Percentiles rank a stretch among this genome's conserved stretches.
Conservation (phyloP, 2,113 vertebrate genomes). For the Eubucco bourcierii region DNA sequence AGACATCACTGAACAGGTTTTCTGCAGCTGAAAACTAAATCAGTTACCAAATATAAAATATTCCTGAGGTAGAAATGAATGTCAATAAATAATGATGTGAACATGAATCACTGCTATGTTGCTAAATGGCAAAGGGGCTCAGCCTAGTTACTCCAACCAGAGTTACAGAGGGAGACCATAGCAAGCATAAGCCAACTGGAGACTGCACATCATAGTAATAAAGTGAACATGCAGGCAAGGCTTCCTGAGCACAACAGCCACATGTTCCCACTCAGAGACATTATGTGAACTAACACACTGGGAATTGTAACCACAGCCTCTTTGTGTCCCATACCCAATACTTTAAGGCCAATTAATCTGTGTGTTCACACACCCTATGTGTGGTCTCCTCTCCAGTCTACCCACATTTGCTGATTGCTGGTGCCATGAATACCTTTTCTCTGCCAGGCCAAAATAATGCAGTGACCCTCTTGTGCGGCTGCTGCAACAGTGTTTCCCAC, state of each 20-base stretch:
- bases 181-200: neutral
- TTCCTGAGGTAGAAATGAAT: neutral
- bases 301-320: neutral
- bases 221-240: neutral
- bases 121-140: neutral
- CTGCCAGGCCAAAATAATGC: neutral
- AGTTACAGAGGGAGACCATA: neutral
- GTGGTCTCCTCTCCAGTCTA: neutral
- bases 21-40: neutral
- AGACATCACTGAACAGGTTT: neutral
- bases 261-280: neutral
- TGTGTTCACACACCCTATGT: neutral
- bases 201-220: neutral
- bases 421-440: neutral
- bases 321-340: neutral
- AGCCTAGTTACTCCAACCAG: neutral
- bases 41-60: neutral
- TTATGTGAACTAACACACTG: neutral
- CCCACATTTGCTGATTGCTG: neutral
- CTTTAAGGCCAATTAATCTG: neutral
- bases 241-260: neutral
- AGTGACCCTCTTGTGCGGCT: neutral
- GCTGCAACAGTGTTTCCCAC: neutral
- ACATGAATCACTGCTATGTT: neutral
- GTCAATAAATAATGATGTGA: neutral